These are phyloP conservation scores for Microcaecilia unicolor DNA, from an alignment of 2,797 vertebrate species.

Conservation along the genomic window DNA sequence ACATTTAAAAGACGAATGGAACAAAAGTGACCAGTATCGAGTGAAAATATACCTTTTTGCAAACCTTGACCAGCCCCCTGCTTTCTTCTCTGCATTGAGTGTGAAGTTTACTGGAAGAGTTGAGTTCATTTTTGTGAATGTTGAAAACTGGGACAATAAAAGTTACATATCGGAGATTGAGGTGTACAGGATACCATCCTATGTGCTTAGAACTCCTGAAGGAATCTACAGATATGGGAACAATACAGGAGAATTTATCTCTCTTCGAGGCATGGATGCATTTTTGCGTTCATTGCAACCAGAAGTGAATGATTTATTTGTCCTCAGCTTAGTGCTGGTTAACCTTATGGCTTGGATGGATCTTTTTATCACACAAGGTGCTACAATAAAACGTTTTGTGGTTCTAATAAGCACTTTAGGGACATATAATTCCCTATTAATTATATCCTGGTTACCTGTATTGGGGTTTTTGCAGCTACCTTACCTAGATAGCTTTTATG, in stretches of 20 bases:
- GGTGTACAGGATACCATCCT: constrained; percentile 76
- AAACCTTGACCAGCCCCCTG: constrained; percentile 79
- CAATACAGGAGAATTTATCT: constrained; percentile 87
- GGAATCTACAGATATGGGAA: constrained; percentile 92
- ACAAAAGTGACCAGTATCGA: constrained; percentile 64
- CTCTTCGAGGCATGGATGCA: constrained; percentile 87
- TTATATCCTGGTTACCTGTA: constrained; percentile 94
- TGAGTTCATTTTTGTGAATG: constrained; percentile 93
- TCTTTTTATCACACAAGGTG: constrained; percentile 95
- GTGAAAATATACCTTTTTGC: constrained; percentile 94
- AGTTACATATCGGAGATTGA: constrained; percentile 78
- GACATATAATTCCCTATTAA: constrained; percentile 91
- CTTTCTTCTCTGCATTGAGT: constrained; percentile 90
- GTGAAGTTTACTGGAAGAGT: constrained; percentile 96
- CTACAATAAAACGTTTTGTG: constrained; percentile 92
- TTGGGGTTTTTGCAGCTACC: constrained; percentile 89
- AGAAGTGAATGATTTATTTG: constrained; percentile 93
- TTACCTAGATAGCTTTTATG: constrained; percentile 84
- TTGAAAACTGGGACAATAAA: constrained; percentile 79
- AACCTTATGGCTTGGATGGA: constrained; percentile 98
- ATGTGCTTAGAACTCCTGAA: constrained; percentile 91
- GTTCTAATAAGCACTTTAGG: constrained; percentile 95
- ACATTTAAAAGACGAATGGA: constrained; percentile 82
- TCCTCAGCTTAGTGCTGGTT: constrained; percentile 89
- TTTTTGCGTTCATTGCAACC: constrained; percentile 91